phyloP scores from a whole-genome alignment of 2,797 vertebrate genomes.

The Chelonia mydas region DNA sequence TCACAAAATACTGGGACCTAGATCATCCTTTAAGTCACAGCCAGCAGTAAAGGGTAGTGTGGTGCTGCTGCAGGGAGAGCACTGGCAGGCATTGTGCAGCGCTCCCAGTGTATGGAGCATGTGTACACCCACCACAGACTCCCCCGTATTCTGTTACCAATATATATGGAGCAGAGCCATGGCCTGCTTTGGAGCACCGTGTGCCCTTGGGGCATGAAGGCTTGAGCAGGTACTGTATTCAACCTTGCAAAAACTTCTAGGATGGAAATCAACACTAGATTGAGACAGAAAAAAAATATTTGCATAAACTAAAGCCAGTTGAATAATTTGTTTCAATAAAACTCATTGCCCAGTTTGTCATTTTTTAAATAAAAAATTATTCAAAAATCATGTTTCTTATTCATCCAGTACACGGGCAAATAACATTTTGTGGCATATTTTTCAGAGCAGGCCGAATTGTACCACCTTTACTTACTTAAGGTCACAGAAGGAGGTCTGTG shows the following conservation, averaged over 20 bases:
- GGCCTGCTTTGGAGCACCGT: background rate
- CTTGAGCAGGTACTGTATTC: background rate
- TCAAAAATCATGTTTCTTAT: background rate
- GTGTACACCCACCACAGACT: background rate
- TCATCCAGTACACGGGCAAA: background rate
- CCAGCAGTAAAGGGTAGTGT: background rate
- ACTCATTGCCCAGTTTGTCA: background rate
- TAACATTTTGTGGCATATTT: background rate
- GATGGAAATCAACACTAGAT: background rate
- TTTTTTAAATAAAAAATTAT: background rate
- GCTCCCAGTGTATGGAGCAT: background rate
- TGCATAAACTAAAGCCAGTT: background rate
- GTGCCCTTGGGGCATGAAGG: background rate
- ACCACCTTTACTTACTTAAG: background rate
- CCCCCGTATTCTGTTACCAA: background rate
- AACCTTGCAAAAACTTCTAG: conserved; percentile 16
- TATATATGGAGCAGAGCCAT: background rate
- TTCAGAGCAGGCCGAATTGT: background rate
- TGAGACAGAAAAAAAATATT: background rate
- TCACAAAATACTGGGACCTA: background rate
- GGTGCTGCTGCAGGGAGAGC: background rate
- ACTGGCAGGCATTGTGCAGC: background rate
- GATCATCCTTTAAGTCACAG: background rate
- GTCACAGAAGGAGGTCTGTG: background rate
- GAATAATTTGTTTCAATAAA: background rate